Base-by-base conservation (phyloP, 2,797 vertebrate genomes). In the Myotis pilosus region DNA sequence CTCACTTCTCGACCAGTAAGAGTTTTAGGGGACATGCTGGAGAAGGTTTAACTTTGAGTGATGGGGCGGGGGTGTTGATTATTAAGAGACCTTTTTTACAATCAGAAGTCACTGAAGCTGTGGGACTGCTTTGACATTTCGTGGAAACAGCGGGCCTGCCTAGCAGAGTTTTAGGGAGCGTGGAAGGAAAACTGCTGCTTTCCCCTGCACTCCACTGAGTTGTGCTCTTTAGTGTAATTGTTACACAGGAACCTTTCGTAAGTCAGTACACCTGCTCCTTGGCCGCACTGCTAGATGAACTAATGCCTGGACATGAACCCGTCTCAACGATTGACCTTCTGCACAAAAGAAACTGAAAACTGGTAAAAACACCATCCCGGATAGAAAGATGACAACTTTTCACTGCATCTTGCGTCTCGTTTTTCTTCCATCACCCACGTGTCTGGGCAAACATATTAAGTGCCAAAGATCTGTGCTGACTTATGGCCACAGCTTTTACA, bases 401-500 rank as follows among this genome's bases (percentile, higher is more conserved):
- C 47, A 41, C 2, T 47, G 51, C 30, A 79, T 53, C 49, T 57
- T 76, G 22, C 10, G 11, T 49, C 22, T 53, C 3, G 30, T 76
- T 95, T 84, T 71, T 33, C 36, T 93, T 55, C 12, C 19, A 9
- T 9, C 20, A 64, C 41, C 83, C 78, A 95, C 92, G 95, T 86
- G 97, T 96, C 96, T 88, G 53, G 5, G 66, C 72, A 82, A 86
- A 96, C 80, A 93, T 33, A 89, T 22, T 81, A 71, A 49, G 89
- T 11, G 55, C 0, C 64, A 96, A 96, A 85, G 87, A 92, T 89
- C 95, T 38, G 5, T 91, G 89, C 60, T 96, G 96, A 98, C 95
- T 96, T 76, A 95, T 0, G 0, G 96, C 72, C 96, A 71, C 3
- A 55, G 95, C 95, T 97, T 97, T 96, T 44, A 97, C 87, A 94